These are phyloP conservation scores for Rhipidura dahli DNA, from an alignment of 2,113 vertebrate species.

Conservation along the genomic window DNA sequence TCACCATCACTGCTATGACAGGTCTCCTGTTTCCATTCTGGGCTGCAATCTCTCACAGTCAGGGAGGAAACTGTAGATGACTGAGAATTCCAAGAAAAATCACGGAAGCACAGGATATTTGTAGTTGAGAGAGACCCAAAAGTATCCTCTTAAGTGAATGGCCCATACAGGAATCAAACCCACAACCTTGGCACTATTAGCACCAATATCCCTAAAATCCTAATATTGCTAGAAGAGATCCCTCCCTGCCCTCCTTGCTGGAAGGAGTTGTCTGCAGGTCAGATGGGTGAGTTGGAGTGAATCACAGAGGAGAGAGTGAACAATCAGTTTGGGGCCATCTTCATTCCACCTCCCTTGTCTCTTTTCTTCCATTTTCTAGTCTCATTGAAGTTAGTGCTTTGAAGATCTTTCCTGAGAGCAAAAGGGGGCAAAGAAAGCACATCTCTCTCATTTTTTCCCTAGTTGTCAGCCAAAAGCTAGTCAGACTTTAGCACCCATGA, in stretches of 20 bases:
- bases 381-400: conserved; percentile 5
- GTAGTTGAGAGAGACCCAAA: neutral
- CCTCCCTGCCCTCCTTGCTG: neutral
- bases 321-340: neutral
- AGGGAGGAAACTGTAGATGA: neutral
- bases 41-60: neutral
- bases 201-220: neutral
- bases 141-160: neutral
- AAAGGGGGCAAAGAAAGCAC: neutral
- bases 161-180: neutral
- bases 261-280: neutral
- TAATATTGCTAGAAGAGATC: no score
- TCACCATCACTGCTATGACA: neutral
- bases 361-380: neutral
- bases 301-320: neutral
- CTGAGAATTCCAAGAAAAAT: neutral
- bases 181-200: neutral
- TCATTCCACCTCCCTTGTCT: neutral
- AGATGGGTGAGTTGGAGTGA: neutral
- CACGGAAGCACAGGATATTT: neutral
- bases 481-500: neutral
- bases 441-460: neutral
- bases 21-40: neutral
- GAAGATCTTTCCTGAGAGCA: neutral
- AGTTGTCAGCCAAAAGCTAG: neutral